Evolutionary conservation across 2,797 vertebrate genomes (phyloP).

Genomic region (Myiotriccus ornatus): DNA sequence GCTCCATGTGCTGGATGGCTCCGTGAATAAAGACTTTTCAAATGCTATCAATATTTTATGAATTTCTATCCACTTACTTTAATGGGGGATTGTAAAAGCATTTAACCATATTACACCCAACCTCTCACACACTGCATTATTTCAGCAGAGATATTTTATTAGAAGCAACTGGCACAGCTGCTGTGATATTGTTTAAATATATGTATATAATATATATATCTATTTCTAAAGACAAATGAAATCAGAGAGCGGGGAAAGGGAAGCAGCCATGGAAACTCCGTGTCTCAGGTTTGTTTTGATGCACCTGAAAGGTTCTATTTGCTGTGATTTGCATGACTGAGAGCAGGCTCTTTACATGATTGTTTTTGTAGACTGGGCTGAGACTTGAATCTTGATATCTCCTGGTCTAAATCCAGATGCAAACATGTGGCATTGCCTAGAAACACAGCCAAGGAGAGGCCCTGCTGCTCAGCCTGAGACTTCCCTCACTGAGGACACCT

Average conservation of each 20-base stretch:
- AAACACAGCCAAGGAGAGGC: background rate
- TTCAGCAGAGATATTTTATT: constrained; percentile 74
- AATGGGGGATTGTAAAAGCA: constrained; percentile 80
- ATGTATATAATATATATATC: background rate
- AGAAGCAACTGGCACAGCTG: constrained; percentile 42
- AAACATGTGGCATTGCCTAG: background rate
- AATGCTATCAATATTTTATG: constrained; percentile 81
- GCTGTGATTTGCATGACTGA: background rate
- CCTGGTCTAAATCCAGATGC: background rate
- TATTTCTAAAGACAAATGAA: background rate
- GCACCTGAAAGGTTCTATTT: background rate
- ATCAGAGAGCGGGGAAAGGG: background rate
- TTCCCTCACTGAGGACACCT: background rate
- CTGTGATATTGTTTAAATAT: constrained; percentile 50
- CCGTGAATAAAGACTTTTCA: constrained; percentile 71
- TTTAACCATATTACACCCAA: constrained; percentile 78
- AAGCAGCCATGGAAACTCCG: background rate
- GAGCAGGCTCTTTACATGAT: background rate
- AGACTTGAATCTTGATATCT: background rate
- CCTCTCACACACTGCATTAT: constrained; percentile 74
- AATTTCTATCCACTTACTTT: constrained; percentile 80
- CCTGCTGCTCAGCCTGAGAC: background rate
- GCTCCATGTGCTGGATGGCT: constrained; percentile 60
- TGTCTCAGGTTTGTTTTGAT: background rate
- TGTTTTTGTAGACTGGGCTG: background rate